Base-by-base conservation (phyloP, 64 coral and sea anemone species). In the Montipora cactus region DNA sequence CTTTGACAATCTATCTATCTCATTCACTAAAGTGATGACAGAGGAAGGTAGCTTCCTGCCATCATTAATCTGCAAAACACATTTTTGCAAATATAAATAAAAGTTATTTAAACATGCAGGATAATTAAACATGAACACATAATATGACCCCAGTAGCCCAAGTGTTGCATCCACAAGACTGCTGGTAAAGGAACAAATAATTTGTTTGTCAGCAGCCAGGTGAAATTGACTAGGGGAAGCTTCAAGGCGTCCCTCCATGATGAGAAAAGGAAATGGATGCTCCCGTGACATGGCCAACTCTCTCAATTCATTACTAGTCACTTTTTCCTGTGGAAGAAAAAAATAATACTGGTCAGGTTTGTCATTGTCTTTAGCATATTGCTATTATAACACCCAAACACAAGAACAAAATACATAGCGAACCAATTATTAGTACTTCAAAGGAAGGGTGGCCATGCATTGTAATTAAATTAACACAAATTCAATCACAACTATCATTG, bases 11-110 rank as follows among this genome's bases (percentile, higher is more conserved):
- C 16, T 51, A 70, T 46, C 59, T 51, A 80, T 79, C 8, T 91
- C 57, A 62, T 91, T 91, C 4, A 92, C 80, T 19, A 85, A 80
- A 53, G 47, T 62, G 22, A 85, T 77, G 19, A 86, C 68, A 47
- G 90, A 59, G 64, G 72, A 37, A 74, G 81, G 90, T 49, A 86
- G 51, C 69, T 75, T 92, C 25, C n/a, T 55, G 8, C 80, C 90
- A 92, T 92, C 90, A 21, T 76, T 19, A 62, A 92, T 61, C 22
- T 92, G 52, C 21, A 92, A 46, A 76, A 92, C 68, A 76, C 90
- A 92, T 19, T 83, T 83, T 76, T 92, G 72, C 16, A 92, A 79
- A 62, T 84, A 84, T 59, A 84, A 84, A 76, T 79, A 81, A 69
- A 51, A 81, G 78, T 81, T 25, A 25, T 25, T 25, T 25, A 25